Evolutionary conservation across 2,113 vertebrate species (phyloP), one percentile per base, ranked within the genome.

Genomic region (Thomomys bottae): DNA sequence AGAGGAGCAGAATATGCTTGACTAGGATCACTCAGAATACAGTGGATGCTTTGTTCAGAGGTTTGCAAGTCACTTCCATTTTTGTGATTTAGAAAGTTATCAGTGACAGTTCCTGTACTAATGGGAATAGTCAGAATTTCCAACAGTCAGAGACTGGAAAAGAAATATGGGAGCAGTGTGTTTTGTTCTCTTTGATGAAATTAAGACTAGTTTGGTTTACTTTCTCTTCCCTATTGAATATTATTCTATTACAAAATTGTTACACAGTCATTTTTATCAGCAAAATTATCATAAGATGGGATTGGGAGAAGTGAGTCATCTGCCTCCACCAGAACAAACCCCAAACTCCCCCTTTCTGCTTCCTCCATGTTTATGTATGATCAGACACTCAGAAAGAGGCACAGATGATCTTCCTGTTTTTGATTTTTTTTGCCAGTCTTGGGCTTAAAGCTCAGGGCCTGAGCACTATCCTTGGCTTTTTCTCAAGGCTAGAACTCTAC

Each of bases 331-430:
- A 24, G 59, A 72, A 1, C 54, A 45, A 77, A 38, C n/a, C n/a
- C 26, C 0, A 0, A 1, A 6, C 11, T 76, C 36, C 8, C 20
- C 30, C 38, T 26, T n/a, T 30, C 64, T n/a, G 12, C 79, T 36
- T 32, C 42, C 42, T 79, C 20, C 14, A n/a, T 2, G 34, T 14
- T 18, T 2, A n/a, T 1, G 6, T 8, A 34, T 20, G 15, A 2
- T 18, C 3, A 45, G 8, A 30, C 24, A 40, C n/a, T 30, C 72
- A 61, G 5, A 61, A 21, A 54, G 1, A 81, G 28, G 54, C 49
- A 36, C 11, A 45, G 3, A 11, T 5, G 59, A 77, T 12, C 24
- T 2, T 20, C 83, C 2, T 3, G 8, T 20, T 70, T 67, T 54
- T 57, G 7, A 72, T 49, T 84, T 77, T n/a, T n/a, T n/a, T n/a